Conservation (phyloP, 2,888 invertebrate species). For the Epirrhoe tristata region DNA sequence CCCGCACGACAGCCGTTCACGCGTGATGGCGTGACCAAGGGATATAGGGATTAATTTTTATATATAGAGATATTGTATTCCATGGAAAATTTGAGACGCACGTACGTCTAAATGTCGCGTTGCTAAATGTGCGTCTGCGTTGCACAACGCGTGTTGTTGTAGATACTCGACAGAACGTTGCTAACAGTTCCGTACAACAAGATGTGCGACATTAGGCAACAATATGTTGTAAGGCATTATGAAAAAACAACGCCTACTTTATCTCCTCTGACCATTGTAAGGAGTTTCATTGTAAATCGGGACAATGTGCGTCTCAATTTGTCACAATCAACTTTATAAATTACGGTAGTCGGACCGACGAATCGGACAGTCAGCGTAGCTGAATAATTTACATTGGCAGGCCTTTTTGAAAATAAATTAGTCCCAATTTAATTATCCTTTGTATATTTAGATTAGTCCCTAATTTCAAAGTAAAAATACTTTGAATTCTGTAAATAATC, state of each 20-base stretch:
- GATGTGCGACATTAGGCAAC: too few relatives aligned
- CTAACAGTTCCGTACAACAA: too few relatives aligned
- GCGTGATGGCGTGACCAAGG: too few relatives aligned
- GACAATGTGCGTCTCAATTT: slow-evolving; percentile 7
- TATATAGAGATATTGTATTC: too few relatives aligned
- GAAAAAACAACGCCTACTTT: not conserved
- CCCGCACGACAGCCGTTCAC: too few relatives aligned
- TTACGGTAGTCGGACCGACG: slow-evolving; percentile 1
- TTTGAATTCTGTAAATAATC: too few relatives aligned
- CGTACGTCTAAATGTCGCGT: too few relatives aligned
- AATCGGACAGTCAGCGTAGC: not conserved
- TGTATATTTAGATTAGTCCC: not conserved
- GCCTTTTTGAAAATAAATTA: not conserved
- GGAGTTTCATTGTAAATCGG: not conserved
- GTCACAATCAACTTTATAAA: slow-evolving; percentile 1
- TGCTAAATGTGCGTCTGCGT: too few relatives aligned
- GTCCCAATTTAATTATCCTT: not conserved
- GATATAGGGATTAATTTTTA: too few relatives aligned
- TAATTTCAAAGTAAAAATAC: not conserved
- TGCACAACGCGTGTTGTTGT: too few relatives aligned
- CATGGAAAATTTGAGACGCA: too few relatives aligned
- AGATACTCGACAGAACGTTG: too few relatives aligned
- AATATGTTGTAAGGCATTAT: not conserved
- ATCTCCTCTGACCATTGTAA: not conserved
- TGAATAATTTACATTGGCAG: not conserved